Conservation (phyloP, 1,140 invertebrate species). For the Nebria ingens region DNA sequence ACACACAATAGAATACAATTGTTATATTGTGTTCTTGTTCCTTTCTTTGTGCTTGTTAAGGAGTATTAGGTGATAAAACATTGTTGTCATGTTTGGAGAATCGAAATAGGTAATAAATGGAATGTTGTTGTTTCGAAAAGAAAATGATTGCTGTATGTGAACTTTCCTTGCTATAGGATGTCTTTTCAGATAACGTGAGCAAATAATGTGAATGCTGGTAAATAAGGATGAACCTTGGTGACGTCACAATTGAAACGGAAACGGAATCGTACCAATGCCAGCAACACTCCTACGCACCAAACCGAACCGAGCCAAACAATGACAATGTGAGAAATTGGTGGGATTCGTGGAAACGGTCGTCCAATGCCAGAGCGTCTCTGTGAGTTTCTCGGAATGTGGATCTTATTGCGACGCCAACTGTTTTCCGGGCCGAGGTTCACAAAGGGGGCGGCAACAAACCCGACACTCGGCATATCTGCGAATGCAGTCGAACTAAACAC, state of each 20-base stretch:
- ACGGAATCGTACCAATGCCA: neutral
- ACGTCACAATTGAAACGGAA: neutral
- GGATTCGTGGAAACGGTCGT: neutral
- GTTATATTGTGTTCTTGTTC: too few relatives aligned
- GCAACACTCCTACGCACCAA: too few relatives aligned
- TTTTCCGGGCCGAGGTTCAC: neutral
- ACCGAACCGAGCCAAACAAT: too few relatives aligned
- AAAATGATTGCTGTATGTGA: too few relatives aligned
- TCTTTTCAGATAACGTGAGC: too few relatives aligned
- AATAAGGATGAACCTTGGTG: neutral
- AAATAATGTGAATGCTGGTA: neutral
- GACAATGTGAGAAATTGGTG: neutral
- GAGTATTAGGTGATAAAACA: too few relatives aligned
- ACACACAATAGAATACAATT: too few relatives aligned
- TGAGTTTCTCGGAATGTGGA: slow-evolving; percentile 28
- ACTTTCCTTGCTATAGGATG: too few relatives aligned
- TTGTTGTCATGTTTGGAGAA: too few relatives aligned
- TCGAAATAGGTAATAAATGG: too few relatives aligned
- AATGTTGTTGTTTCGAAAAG: too few relatives aligned
- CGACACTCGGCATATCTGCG: neutral
- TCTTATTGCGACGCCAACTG: slow-evolving; percentile 22
- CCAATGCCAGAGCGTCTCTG: neutral
- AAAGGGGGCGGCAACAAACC: slow-evolving; percentile 22
- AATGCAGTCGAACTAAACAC: slow-evolving; percentile 17
- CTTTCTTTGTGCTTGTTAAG: too few relatives aligned